phyloP scores from a whole-genome alignment of 2,113 vertebrate species.

The Hucho hucho region DNA sequence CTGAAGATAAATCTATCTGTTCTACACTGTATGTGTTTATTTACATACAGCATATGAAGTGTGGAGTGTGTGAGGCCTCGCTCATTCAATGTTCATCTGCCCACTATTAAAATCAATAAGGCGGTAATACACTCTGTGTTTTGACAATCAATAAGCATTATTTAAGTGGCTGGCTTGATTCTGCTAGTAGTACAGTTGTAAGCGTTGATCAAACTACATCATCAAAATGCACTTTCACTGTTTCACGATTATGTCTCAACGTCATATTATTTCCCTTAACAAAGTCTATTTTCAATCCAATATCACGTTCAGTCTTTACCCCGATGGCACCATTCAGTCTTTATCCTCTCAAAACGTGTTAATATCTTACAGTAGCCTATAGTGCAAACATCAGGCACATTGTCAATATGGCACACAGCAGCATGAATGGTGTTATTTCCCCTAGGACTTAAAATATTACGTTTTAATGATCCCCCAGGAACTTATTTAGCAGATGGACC shows the following conservation, averaged over 20 bases:
- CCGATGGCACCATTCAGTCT: background rate
- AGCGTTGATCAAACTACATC: background rate
- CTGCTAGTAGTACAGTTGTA: background rate
- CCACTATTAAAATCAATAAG: constrained; percentile 2
- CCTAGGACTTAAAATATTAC: constrained; percentile 44
- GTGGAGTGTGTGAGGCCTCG: too few species aligned
- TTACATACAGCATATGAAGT: too few species aligned
- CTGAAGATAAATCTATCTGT: too few species aligned
- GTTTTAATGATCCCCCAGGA: constrained; percentile 50
- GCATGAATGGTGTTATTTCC: constrained; percentile 60
- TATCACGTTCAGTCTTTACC: background rate
- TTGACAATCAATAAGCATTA: background rate
- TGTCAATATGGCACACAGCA: constrained; percentile 49
- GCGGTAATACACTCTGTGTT: background rate
- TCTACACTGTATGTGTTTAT: too few species aligned
- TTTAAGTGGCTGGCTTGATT: background rate
- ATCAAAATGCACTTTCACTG: background rate
- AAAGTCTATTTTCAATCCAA: background rate
- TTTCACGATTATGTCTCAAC: background rate
- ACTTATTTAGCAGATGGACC: constrained; percentile 40
- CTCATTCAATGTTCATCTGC: background rate
- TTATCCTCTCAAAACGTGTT: constrained; percentile 24
- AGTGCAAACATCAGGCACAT: constrained; percentile 33
- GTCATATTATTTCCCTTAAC: background rate
- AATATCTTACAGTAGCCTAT: constrained; percentile 25